Conservation (phyloP, 2,797 vertebrate species). For the Fistularia commersonii region DNA sequence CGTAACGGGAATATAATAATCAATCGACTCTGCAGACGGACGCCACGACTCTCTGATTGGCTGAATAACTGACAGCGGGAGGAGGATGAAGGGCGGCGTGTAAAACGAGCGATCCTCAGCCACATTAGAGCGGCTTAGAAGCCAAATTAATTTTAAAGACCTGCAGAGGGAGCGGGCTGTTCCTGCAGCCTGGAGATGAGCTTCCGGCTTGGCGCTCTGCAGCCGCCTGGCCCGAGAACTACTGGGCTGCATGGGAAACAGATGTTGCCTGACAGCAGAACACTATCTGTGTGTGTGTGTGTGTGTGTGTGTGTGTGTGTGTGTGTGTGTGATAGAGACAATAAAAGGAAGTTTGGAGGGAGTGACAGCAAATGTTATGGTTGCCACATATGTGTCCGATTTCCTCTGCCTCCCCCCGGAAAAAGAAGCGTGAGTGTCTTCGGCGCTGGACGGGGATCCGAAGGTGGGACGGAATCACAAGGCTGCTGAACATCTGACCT, state of each 20-base stretch:
- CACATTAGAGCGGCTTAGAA: conserved; percentile 49
- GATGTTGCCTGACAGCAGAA: neutral
- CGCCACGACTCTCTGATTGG: conserved; percentile 18
- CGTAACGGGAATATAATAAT: too few relatives aligned
- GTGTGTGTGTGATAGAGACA: conserved; percentile 13
- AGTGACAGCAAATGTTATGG: neutral
- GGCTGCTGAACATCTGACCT: too few relatives aligned
- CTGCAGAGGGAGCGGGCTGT: conserved; percentile 23
- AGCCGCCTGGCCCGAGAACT: too few relatives aligned
- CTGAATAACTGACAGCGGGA: conserved; percentile 19
- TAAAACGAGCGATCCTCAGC: conserved; percentile 44
- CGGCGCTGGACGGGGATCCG: too few relatives aligned
- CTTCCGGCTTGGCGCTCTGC: conserved; percentile 8
- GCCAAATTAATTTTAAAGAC: conserved; percentile 47
- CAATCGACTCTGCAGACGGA: conserved; percentile 9
- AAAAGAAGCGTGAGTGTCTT: too few relatives aligned
- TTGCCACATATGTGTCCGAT: too few relatives aligned
- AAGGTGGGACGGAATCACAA: too few relatives aligned
- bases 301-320: conserved; percentile 18
- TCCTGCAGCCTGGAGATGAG: conserved; percentile 28
- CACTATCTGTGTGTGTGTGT: neutral
- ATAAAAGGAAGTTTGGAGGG: neutral
- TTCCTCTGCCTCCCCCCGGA: too few relatives aligned
- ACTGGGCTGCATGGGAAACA: neutral
- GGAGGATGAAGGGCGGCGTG: conserved; percentile 17